Conservation (phyloP, 2,888 invertebrate species). For the Apamea epomidion region DNA sequence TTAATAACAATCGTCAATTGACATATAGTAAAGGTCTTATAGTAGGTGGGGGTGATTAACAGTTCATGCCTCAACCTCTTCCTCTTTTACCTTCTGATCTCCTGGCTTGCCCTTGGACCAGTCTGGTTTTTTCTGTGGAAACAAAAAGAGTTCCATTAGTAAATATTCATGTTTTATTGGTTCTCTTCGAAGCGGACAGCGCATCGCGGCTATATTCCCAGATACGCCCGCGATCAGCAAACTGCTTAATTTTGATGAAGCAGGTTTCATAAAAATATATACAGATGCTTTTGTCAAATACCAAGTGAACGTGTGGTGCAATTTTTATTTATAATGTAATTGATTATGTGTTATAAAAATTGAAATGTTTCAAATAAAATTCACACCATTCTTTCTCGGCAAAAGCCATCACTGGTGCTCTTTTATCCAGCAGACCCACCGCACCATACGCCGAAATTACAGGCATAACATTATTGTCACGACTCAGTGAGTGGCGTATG, state of each 20-base stretch:
- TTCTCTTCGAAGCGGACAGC: conserved; percentile 52
- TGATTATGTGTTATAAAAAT: not conserved
- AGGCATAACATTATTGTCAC: conserved; percentile 11
- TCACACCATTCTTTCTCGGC: conserved; percentile 50
- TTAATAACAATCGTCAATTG: conserved; percentile 81
- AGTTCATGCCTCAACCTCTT: conserved; percentile 95
- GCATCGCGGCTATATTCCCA: conserved; percentile 67
- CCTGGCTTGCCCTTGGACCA: conserved; percentile 98
- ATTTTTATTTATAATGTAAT: conserved; percentile 49
- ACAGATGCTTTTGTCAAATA: conserved; percentile 56
- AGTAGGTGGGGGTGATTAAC: conserved; percentile 80
- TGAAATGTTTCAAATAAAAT: conserved; percentile 48
- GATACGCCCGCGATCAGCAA: conserved; percentile 61
- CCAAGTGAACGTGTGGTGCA: conserved; percentile 59
- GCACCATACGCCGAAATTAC: conserved; percentile 38
- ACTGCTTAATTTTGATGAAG: conserved; percentile 57
- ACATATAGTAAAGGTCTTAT: conserved; percentile 81
- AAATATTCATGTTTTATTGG: conserved; percentile 11
- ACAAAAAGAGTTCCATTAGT: conserved; percentile 58
- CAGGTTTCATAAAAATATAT: conserved; percentile 62
- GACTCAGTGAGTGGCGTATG: conserved; percentile 33
- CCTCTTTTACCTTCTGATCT: conserved; percentile 97
- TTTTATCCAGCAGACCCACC: conserved; percentile 43
- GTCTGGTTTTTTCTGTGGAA: conserved; percentile 97
- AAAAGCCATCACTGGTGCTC: conserved; percentile 40